Conservation (phyloP, 2,888 invertebrate species). For the Cephus pulcher region DNA sequence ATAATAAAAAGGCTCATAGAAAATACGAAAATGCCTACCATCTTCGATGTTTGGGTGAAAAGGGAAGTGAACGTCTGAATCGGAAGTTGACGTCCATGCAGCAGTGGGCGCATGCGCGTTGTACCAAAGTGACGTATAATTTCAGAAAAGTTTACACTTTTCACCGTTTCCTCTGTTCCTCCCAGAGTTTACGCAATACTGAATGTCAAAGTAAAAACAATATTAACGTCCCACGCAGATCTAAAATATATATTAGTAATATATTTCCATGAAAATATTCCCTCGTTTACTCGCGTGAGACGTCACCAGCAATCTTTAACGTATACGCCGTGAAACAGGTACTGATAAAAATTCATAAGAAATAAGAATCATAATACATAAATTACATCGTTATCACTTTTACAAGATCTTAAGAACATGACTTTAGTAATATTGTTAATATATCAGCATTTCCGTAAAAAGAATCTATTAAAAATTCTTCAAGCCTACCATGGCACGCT, state of each 20-base stretch:
- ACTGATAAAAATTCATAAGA: background rate
- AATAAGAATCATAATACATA: background rate
- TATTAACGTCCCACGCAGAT: background rate
- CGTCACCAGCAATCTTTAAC: background rate
- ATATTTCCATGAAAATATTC: background rate
- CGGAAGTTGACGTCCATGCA: constrained; percentile 39
- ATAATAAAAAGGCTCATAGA: background rate
- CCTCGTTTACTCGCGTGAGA: background rate
- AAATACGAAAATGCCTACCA: constrained; percentile 49
- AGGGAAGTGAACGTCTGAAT: constrained; percentile 38
- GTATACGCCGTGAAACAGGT: background rate
- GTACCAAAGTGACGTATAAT: constrained; percentile 28
- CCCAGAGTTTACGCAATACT: background rate
- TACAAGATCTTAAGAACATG: background rate
- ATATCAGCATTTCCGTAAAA: background rate
- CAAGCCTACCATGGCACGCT: background rate
- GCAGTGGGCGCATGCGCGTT: constrained; percentile 23
- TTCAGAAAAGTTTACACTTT: background rate
- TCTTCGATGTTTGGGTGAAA: constrained; percentile 55
- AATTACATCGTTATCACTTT: background rate
- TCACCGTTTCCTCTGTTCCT: background rate
- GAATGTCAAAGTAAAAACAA: background rate
- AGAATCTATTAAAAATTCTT: background rate
- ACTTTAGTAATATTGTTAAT: background rate
- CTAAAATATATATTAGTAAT: background rate